Evolutionary conservation across 2,797 vertebrate genomes (phyloP), one percentile per base, ranked within the genome.

Genomic region (Rhynchotus rufescens): DNA sequence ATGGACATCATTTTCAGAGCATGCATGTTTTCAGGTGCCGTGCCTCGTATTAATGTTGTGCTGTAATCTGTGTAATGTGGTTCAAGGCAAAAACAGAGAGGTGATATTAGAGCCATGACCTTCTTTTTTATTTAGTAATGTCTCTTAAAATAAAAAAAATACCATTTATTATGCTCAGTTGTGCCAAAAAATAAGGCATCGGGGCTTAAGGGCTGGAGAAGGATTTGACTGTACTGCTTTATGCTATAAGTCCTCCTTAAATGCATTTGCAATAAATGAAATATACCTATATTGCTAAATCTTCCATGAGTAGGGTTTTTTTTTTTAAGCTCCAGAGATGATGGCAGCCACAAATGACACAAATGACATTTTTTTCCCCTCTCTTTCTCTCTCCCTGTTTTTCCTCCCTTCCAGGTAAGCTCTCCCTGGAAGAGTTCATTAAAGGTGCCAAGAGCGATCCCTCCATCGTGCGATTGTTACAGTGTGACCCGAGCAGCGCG

Each of bases 381-480:
- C 23, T 49, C 12, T 51, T 23, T 51, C 49, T 51, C 23, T 51
- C 44, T 45, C 17, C 89, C 61, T 54, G 6, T 0, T 76, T 69
- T 82, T 61, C 20, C 54, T 69, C 57, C 60, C 57, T 74, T 40
- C 5, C 94, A 98, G 98, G 98, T 91, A 98, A 98, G 74, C 97
- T 98, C 79, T 98, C 98, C 0, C 97, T 98, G 89, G 98, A 98
- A 96, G 98, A 98, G 94, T 98, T 98, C 95, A 98, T 98, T 94
- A 98, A 98, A 98, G 98, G 98, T 97, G 98, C 98, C 98, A 98
- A 98, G 98, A 98, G 98, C 3, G 98, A 98, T 78, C 98, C 98
- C n/a, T 98, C 98, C 93, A 98, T 98, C 7, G 98, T 98, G 82
- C 98, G 98, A 83, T 96, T 98, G 97, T 96, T 98, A 95, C 98